Evolutionary conservation across 2,113 vertebrate species (phyloP), one percentile per base, ranked within the genome.

Genomic region (Cephalopterus ornatus): DNA sequence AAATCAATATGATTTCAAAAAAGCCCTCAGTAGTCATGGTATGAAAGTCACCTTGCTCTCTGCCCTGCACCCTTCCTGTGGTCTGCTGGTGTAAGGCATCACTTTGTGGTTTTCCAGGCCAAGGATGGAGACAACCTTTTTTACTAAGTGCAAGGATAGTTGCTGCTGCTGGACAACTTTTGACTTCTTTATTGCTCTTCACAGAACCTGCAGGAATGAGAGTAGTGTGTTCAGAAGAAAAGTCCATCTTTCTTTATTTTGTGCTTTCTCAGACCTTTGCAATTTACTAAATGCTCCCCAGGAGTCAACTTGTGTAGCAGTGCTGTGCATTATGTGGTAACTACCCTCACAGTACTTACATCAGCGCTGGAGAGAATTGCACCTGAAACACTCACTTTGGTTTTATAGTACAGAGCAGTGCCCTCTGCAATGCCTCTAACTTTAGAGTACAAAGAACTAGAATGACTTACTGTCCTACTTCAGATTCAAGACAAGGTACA

Each of bases 401-500:
- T 88, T 96, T 96, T 95, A 87, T 39, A 66, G 62, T 35, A 76
- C 62, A 88, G 84, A 94, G 49, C 41, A 59, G 23, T 68, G 71
- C 76, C 58, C 62, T 91, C 53, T 26, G 20, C 67, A 66, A 26
- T 94, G 63, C 20, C 44, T 89, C 41, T 46, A 85, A 46, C 62
- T 93, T 53, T 9, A 74, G 46, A 80, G n/a, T 77, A 66, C n/a
- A 80, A 93, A 75, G 85, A 88, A 37, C 26, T 39, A 74, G 75
- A 86, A 85, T 92, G 70, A 95, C 78, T 95, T 67, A 93, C 56
- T 88, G 77, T 76, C 87, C 66, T 91, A 85, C 71, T 88, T 93
- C 67, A 73, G 27, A 77, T 82, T 93, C 82, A 80, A 90, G 37
- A 76, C 42, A 88, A 93, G 58, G 27, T 7, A 85, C 62, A 46